Evolutionary conservation across 1,140 invertebrate genomes (phyloP).

Genomic region (Calliphora vicina): DNA sequence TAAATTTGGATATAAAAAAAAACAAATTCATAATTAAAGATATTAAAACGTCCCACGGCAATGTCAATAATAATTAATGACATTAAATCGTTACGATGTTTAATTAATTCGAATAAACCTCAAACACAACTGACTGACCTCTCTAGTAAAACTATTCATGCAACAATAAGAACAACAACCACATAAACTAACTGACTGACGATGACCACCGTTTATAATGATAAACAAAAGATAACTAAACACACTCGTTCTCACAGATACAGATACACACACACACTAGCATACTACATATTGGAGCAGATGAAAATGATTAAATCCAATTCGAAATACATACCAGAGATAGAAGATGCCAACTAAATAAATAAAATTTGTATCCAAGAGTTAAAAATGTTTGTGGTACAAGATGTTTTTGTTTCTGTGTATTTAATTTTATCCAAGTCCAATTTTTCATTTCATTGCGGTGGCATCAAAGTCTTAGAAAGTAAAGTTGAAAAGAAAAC

Average conservation of each 20-base stretch:
- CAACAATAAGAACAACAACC: neutral
- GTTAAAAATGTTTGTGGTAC: neutral
- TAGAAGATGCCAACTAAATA: no score
- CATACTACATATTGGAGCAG: neutral
- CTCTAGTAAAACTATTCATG: neutral
- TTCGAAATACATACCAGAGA: no score
- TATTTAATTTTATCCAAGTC: neutral
- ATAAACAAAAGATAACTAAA: neutral
- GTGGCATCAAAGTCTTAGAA: neutral
- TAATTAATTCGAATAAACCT: conserved; percentile 27
- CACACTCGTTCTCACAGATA: no score
- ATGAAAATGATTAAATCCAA: neutral
- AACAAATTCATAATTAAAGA: conserved; percentile 20
- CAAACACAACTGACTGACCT: neutral
- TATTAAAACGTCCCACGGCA: conserved; percentile 15
- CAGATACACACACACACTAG: neutral
- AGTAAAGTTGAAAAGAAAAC: neutral
- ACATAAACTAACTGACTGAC: neutral
- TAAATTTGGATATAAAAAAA: neutral
- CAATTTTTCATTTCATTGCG: neutral
- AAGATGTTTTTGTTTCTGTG: neutral
- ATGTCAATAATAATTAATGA: conserved; percentile 32
- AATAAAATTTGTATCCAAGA: neutral
- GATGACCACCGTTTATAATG: neutral
- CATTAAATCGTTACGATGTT: conserved; percentile 23